Evolutionary conservation across 2,888 invertebrate genomes (phyloP), one percentile per base, ranked within the genome.

Genomic region (Pilophorus perplexus): DNA sequence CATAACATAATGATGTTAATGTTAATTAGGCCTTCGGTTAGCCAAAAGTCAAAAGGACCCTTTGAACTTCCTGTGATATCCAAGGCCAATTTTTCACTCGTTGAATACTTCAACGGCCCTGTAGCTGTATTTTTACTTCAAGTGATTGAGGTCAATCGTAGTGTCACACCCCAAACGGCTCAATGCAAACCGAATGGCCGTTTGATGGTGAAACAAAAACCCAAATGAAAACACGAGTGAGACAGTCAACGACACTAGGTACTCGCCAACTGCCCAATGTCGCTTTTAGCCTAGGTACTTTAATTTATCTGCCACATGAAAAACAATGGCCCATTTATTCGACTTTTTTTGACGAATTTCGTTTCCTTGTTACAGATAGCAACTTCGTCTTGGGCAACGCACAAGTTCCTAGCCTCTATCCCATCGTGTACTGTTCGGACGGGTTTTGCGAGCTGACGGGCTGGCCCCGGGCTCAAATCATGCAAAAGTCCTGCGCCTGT

Each of bases 331-430:
- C 33, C 33, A 33, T n/a, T n/a, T n/a, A n/a, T n/a, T n/a, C n/a
- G n/a, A n/a, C n/a, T n/a, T n/a, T n/a, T n/a, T n/a, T n/a, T 33
- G 33, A 33, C 6, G 12, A 8, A 8, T 33, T 33, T 8, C 12
- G 33, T 6, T 33, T 33, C 12, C 67, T 16, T 73, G 69, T 82
- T 80, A 67, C 89, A 94, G 94, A 94, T 80, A 94, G 93, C 83
- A 94, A 94, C 83, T 94, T 94, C 80, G 94, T 94, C 75, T 81
- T 94, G 80, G 94, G 94, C 76, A 94, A 94, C 82, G 94, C 94
- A 73, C 94, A 94, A 81, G 94, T 93, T 74, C 87, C 88, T 69
- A 80, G 85, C 74, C 79, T 86, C 72, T 90, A 92, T 81, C 94
- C 94, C 74, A 94, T 94, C 81, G 94, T 94, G 74, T 94, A 94